Evolutionary conservation across 2,113 vertebrate species (phyloP), one percentile per base, ranked within the genome.

Genomic region (Anseranas semipalmata): DNA sequence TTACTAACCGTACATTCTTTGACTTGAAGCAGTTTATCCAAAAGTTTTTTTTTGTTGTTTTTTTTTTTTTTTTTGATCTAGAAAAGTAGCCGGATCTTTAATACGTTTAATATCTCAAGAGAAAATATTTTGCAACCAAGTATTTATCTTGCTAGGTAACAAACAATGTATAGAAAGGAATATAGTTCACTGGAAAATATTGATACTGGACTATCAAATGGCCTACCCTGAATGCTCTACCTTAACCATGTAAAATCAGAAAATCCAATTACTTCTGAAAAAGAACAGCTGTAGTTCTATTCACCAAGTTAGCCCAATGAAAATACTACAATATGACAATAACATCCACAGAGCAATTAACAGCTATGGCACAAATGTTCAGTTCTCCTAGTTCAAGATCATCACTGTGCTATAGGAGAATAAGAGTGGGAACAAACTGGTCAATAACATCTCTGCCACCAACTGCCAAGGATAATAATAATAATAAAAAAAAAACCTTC

Each of bases 401-500:
- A 60, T 5, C 30, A 19, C 10, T 27, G 3, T 24, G 2, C 30
- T 65, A 11, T 37, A 58, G 22, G 15, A 71, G 27, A 53, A 32
- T 1, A 55, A 1, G 5, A 48, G 10, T 33, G 19, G 1, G 4
- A 87, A 7, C 2, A 72, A 77, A 72, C 22, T 70, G 30, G 17
- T 37, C 6, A 60, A 21, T 56, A 55, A 45, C 2, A 65, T 1
- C 1, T 48, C 60, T 68, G 33, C 4, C 43, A 56, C 17, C 7
- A 46, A 27, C 2, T 3, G 12, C 27, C 65, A 53, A 72, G 89
- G 33, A 52, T 71, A 86, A 39, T 2, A 46, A 53, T 52, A 59
- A 7, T 18, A 58, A 12, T 20, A 43, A n/a, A n/a, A n/a, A n/a
- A 63, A 68, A 71, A 10, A 0, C 0, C 2, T 22, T 46, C 43